These are phyloP conservation scores for Penelope pileata DNA, from an alignment of 2,113 vertebrate genomes.

Conservation along the genomic window DNA sequence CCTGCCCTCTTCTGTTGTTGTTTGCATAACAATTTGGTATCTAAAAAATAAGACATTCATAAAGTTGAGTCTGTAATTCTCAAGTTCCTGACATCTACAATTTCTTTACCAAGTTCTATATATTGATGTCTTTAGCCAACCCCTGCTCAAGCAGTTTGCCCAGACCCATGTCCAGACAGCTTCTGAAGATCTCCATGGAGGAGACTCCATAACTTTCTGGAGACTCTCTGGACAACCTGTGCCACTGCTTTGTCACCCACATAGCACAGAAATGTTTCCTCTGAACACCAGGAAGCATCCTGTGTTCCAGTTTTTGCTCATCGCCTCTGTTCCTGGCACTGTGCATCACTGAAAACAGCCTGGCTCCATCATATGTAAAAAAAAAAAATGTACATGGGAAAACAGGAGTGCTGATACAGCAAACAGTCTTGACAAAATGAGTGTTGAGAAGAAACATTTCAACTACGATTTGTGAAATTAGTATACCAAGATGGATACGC, in stretches of 20 bases:
- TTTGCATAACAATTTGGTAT: conserved; percentile 77
- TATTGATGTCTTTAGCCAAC: neutral
- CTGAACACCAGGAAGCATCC: no score
- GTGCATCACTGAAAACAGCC: neutral
- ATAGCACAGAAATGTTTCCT: neutral
- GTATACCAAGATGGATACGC: neutral
- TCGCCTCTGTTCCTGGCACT: neutral
- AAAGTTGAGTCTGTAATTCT: fast-evolving
- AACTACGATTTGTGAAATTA: neutral
- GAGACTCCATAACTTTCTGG: no score
- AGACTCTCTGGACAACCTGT: neutral
- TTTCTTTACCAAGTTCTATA: neutral
- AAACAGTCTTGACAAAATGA: neutral
- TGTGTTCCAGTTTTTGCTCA: neutral
- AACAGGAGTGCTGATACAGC: neutral
- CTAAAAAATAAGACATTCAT: conserved; percentile 45
- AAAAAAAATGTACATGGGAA: neutral
- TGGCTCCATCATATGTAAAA: neutral
- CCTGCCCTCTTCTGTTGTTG: conserved; percentile 77
- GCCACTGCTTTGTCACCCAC: neutral
- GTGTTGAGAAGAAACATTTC: neutral
- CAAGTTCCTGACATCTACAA: neutral
- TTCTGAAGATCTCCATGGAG: no score
- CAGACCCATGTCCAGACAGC: no score
- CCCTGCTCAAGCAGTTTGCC: no score